Conservation (phyloP, 1,140 invertebrate species). For the Gryon sp. region DNA sequence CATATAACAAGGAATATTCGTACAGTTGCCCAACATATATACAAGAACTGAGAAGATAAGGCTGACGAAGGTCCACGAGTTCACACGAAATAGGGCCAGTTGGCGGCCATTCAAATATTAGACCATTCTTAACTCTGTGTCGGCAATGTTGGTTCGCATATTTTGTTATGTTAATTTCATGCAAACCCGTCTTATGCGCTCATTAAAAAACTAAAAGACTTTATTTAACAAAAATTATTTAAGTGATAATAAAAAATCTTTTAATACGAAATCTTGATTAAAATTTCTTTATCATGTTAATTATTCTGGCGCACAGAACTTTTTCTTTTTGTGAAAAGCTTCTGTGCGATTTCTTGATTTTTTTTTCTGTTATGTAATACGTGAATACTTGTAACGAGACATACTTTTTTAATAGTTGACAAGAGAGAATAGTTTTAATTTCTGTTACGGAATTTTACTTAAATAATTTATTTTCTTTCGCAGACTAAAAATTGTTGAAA, state of each 20-base stretch:
- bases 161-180: conserved; percentile 42
- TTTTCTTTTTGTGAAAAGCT: neutral
- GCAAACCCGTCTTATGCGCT: conserved; percentile 21
- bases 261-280: conserved; percentile 29
- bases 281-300: conserved; percentile 25
- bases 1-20: conserved; percentile 1
- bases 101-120: conserved; percentile 40
- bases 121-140: conserved; percentile 35
- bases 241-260: conserved; percentile 29
- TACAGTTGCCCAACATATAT: conserved; percentile 3
- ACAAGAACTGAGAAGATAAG: conserved; percentile 4
- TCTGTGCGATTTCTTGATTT: neutral
- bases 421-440: no score
- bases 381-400: no score
- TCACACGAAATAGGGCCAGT: conserved; percentile 33
- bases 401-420: no score
- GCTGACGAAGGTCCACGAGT: conserved; percentile 11
- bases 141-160: conserved; percentile 8
- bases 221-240: conserved; percentile 36
- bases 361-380: no score
- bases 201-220: conserved; percentile 28
- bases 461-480: no score
- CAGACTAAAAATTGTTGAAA: no score
- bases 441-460: no score
- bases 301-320: conserved; percentile 3